phyloP scores from a whole-genome alignment of 1,140 invertebrate genomes.

The Alviniconcha marisindica region DNA sequence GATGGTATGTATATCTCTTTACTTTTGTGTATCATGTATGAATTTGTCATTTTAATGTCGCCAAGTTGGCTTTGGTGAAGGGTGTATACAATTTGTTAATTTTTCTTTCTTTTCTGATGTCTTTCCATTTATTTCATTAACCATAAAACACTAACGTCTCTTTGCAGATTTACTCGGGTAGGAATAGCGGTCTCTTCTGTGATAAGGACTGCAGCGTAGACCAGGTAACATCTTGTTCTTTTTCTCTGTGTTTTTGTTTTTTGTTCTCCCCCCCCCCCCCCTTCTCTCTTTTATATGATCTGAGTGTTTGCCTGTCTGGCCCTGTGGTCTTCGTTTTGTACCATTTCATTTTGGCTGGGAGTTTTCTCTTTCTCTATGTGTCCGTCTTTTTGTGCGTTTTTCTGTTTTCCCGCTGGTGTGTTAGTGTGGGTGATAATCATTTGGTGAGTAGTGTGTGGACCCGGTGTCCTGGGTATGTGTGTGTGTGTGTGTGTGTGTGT shows the following conservation, averaged over 20 bases:
- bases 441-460: no score
- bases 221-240: slow-evolving; percentile 17
- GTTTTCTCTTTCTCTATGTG: neutral
- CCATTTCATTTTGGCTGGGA: neutral
- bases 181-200: slow-evolving; percentile 34
- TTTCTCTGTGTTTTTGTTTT: neutral
- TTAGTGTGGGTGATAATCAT: neutral
- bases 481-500: no score
- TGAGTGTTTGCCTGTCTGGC: neutral
- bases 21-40: no score
- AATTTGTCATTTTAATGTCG: no score
- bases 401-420: no score
- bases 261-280: neutral
- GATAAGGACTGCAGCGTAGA: slow-evolving; percentile 32
- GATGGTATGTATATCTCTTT: neutral
- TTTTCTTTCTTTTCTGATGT: neutral
- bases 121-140: neutral
- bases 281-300: neutral
- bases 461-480: no score
- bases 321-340: neutral
- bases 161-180: slow-evolving; percentile 35
- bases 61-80: neutral
- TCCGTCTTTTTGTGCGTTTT: neutral
- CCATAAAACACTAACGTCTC: neutral
- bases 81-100: neutral